A percentile compares a stretch with the other conserved stretches of the same genome.
Conservation (phyloP, 2,113 vertebrate species). For the Syrmaticus mikado region DNA sequence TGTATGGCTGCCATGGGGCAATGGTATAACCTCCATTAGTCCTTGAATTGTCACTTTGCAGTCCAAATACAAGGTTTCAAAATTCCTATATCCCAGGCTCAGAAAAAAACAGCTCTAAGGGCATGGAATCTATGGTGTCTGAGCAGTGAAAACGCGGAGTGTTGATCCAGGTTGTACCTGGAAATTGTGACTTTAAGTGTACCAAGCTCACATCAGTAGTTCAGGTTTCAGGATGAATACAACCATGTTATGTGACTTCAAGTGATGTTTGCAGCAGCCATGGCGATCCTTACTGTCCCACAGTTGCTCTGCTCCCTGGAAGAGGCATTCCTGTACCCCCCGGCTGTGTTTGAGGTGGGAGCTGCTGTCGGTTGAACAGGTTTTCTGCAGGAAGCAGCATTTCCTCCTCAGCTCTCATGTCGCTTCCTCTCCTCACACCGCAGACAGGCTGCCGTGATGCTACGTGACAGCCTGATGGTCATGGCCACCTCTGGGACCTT, state of each 20-base stretch:
- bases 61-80: not conserved
- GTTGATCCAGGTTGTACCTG: not conserved
- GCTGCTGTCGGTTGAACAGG: not conserved
- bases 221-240: not conserved
- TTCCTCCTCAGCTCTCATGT: not conserved
- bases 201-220: accelerated
- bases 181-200: not conserved
- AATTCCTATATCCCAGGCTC: not conserved
- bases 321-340: not conserved
- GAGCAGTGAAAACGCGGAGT: not conserved
- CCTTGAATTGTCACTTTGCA: not conserved
- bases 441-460: accelerated
- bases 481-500: accelerated
- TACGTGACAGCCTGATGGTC: accelerated
- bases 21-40: not conserved
- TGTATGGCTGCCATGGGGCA: not conserved
- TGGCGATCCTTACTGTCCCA: accelerated
- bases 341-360: not conserved
- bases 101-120: not conserved
- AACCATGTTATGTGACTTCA: accelerated
- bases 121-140: not conserved
- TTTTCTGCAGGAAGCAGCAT: not conserved
- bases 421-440: not conserved
- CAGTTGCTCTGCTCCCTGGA: not conserved
- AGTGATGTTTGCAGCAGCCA: not conserved